Evolutionary conservation across 1,140 invertebrate genomes (phyloP).

Genomic region (Calliopsis andreniformis): DNA sequence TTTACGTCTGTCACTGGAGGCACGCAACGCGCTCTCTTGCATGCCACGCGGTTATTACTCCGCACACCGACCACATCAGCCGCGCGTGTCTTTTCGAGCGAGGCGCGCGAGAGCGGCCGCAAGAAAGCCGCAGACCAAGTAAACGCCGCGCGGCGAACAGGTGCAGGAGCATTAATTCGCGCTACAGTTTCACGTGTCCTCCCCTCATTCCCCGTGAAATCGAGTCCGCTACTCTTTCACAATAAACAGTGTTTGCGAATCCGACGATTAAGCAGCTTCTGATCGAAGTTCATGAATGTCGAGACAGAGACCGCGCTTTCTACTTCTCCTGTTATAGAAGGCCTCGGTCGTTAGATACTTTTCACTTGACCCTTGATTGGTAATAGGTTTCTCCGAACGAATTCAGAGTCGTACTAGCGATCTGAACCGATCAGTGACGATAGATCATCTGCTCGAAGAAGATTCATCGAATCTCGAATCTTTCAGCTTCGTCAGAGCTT

Average conservation of each 20-base stretch:
- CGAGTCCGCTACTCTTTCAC: background rate
- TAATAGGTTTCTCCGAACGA: background rate
- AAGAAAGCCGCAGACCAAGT: constrained; percentile 35
- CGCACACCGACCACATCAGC: constrained; percentile 40
- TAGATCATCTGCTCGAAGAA: background rate
- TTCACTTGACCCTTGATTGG: constrained; percentile 9
- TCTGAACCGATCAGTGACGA: too few relatives aligned
- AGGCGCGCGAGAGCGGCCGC: background rate
- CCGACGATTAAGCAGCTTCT: background rate
- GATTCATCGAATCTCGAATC: too few relatives aligned
- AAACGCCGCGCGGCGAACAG: constrained; percentile 30
- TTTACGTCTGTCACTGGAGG: constrained; percentile 76
- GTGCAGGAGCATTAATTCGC: constrained; percentile 14
- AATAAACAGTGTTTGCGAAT: background rate
- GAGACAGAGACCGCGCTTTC: constrained; percentile 1
- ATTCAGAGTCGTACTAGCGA: too few relatives aligned
- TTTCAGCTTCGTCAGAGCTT: too few relatives aligned
- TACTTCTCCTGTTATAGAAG: constrained; percentile 27
- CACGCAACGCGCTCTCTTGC: constrained; percentile 74
- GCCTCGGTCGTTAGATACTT: constrained; percentile 1
- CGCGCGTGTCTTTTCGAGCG: constrained; percentile 41
- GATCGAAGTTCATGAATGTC: background rate
- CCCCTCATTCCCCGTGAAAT: background rate
- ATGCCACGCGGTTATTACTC: constrained; percentile 73
- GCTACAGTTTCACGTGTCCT: background rate